Conservation (phyloP, 2,113 vertebrate genomes). For the Empidonax alnorum region DNA sequence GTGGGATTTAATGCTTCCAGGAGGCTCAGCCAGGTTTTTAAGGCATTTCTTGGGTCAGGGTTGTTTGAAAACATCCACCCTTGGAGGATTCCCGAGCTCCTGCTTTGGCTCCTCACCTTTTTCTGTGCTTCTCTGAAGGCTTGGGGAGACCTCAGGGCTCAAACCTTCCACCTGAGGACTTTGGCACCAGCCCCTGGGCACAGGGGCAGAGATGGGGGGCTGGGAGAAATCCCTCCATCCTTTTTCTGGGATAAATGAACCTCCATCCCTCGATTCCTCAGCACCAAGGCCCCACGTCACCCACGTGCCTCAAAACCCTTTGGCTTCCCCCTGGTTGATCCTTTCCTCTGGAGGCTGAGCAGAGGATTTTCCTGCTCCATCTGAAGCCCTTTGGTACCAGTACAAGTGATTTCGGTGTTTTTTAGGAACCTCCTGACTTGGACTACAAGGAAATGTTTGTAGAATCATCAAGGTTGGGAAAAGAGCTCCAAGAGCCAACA, state of each 20-base stretch:
- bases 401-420: not conserved
- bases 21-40: not conserved
- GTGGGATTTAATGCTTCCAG: not conserved
- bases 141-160: not conserved
- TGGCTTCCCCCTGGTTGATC: not conserved
- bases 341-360: not conserved
- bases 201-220: not conserved
- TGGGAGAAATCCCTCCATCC: not conserved
- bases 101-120: not conserved
- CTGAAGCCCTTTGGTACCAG: not conserved
- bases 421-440: not conserved
- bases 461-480: not conserved
- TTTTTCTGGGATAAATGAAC: not conserved
- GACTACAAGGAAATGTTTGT: not conserved
- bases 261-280: not conserved
- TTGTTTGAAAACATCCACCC: not conserved
- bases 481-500: not conserved
- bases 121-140: not conserved
- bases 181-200: not conserved
- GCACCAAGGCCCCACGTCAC: accelerated
- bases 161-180: not conserved
- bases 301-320: not conserved
- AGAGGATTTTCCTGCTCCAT: not conserved
- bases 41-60: not conserved
- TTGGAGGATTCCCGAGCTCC: not conserved